Evolutionary conservation across 2,113 vertebrate genomes (phyloP).

Genomic region (Piaya cayana): DNA sequence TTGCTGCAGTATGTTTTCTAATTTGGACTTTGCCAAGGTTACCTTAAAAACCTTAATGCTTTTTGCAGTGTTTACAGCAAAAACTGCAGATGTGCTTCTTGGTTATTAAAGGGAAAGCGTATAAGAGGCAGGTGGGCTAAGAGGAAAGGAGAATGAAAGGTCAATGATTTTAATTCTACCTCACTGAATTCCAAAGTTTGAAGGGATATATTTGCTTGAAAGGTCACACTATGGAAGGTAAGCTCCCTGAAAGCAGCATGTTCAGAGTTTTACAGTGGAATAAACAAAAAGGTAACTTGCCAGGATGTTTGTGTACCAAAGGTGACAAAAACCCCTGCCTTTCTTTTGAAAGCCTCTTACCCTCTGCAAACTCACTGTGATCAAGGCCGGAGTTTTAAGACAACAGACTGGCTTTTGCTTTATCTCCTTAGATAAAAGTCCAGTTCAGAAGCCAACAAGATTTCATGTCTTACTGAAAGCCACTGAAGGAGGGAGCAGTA

Average conservation of each 20-base stretch:
- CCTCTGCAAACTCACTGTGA: slow-evolving; percentile 45
- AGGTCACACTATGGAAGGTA: slow-evolving; percentile 56
- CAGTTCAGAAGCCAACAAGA: slow-evolving; percentile 1
- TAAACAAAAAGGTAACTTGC: slow-evolving; percentile 67
- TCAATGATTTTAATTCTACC: slow-evolving; percentile 68
- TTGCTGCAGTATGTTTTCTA: slow-evolving; percentile 51
- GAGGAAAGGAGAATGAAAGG: slow-evolving; percentile 55
- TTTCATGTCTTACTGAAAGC: slow-evolving; percentile 10
- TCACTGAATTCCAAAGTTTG: slow-evolving; percentile 62
- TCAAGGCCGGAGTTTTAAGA: slow-evolving; percentile 49
- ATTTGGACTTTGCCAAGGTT: slow-evolving; percentile 53
- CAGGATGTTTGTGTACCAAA: slow-evolving; percentile 61
- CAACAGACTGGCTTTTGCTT: slow-evolving; percentile 62
- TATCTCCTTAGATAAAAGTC: slow-evolving; percentile 58
- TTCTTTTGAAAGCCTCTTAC: slow-evolving; percentile 64
- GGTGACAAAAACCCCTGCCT: slow-evolving; percentile 47
- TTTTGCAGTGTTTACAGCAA: slow-evolving; percentile 62
- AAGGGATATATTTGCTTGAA: slow-evolving; percentile 53
- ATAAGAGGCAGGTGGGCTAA: background rate
- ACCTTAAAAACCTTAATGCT: slow-evolving; percentile 48
- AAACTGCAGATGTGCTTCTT: slow-evolving; percentile 61
- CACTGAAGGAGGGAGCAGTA: background rate
- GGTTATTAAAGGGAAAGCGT: slow-evolving; percentile 58
- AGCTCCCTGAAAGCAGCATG: slow-evolving; percentile 23
- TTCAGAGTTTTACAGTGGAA: slow-evolving; percentile 27